These are phyloP conservation scores for Loriculus beryllinus DNA, from an alignment of 2,797 vertebrate genomes.

Conservation along the genomic window DNA sequence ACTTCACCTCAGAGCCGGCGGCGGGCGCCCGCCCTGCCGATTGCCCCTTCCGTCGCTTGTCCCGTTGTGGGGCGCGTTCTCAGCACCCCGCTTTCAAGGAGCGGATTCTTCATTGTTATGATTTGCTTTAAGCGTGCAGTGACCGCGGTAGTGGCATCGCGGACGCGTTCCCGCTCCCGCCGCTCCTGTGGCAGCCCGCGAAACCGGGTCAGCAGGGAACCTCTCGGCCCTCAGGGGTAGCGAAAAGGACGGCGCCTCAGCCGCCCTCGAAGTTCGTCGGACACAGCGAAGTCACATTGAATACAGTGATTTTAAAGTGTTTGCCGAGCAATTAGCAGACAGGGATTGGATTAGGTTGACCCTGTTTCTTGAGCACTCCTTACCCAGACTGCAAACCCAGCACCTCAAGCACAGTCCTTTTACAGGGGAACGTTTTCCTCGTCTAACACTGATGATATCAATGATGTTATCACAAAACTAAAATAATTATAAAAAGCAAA, in stretches of 20 bases:
- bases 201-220: neutral
- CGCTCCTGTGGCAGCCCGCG: neutral
- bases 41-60: neutral
- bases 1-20: neutral
- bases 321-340: neutral
- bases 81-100: neutral
- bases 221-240: rapidly evolving
- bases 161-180: neutral
- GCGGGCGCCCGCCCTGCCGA: neutral
- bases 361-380: neutral
- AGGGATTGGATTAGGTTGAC: neutral
- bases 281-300: neutral
- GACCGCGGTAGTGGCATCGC: neutral
- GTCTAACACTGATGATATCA: neutral
- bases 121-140: neutral
- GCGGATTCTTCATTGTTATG: neutral
- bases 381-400: neutral
- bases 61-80: neutral
- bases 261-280: rapidly evolving
- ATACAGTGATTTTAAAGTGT: rapidly evolving
- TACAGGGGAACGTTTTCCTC: slow-evolving; percentile 7
- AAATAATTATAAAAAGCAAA: neutral
- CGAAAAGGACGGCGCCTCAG: rapidly evolving
- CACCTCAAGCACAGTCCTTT: neutral
- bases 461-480: neutral